Conservation (phyloP, 1,140 invertebrate species). For the Drosophila prosaltans region DNA sequence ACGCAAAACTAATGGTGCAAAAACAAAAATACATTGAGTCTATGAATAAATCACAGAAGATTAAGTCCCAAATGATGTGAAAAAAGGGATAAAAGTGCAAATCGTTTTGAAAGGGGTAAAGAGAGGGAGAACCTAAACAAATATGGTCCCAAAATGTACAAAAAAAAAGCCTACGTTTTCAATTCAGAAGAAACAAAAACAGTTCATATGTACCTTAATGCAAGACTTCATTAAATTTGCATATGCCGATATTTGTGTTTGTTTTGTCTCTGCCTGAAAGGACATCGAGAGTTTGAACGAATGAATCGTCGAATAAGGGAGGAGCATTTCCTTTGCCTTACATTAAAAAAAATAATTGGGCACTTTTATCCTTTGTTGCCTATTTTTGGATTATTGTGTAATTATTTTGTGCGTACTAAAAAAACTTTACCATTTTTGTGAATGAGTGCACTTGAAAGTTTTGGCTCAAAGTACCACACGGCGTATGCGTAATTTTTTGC, state of each 20-base stretch:
- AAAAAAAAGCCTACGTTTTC: conserved; percentile 13
- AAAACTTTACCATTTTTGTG: conserved; percentile 60
- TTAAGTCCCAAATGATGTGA: conserved; percentile 74
- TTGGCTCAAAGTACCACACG: conserved; percentile 55
- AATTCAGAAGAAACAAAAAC: conserved; percentile 20
- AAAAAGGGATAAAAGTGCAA: conserved; percentile 65
- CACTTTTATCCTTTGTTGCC: conserved; percentile 16
- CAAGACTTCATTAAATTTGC: conserved; percentile 48
- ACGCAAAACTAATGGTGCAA: conserved; percentile 74
- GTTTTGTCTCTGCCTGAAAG: background rate
- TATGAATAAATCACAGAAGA: conserved; percentile 79
- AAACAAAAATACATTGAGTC: conserved; percentile 49
- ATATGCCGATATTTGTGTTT: conserved; percentile 46
- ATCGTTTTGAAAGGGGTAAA: conserved; percentile 12
- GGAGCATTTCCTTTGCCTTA: conserved; percentile 8
- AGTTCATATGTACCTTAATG: conserved; percentile 43
- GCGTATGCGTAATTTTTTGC: conserved; percentile 70
- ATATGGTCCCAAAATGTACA: conserved; percentile 38
- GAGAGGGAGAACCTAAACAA: conserved; percentile 58
- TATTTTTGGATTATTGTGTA: conserved; percentile 21
- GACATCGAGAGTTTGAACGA: background rate
- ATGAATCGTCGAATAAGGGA: background rate
- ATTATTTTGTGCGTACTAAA: conserved; percentile 55
- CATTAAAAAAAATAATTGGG: conserved; percentile 31
- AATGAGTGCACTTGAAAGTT: conserved; percentile 64